Evolutionary conservation across 2,797 vertebrate genomes (phyloP), one percentile per base, ranked within the genome.

Genomic region (Leptatherina wallacei): DNA sequence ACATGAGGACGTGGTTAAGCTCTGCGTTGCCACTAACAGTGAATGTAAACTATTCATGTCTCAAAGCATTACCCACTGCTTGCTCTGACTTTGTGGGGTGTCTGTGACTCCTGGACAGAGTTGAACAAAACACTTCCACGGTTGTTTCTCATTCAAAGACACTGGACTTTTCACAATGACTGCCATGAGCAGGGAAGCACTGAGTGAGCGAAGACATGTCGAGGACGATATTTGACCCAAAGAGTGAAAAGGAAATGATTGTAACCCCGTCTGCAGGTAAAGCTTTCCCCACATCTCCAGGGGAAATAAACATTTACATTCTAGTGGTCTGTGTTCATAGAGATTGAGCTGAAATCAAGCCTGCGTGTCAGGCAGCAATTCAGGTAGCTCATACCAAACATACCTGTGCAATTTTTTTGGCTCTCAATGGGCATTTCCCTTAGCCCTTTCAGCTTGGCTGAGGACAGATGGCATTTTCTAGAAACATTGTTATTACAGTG

Each of bases 381-480:
- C 93, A 94, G 90, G 91, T 93, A 82, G 77, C 83, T 92, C 93
- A 95, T 94, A 90, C 93, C 92, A 71, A 44, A 78, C 92, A 94
- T 95, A 90, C 93, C 90, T 92, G 83, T 27, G 35, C 77, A 71
- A 86, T 90, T 92, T 77, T 71, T 65, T 38, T 22, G 63, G 61
- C 86, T 83, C 88, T 89, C 70, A 83, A 81, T 85, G 73, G 88
- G 75, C 86, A 91, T 91, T 90, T 90, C 90, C 83, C 76, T 75
- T 72, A 81, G 55, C 74, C 87, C 82, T 92, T 93, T 92, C 91
- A 93, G 91, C 81, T 71, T 18, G 61, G 64, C 81, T 80, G 60
- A 88, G 78, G 84, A 83, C 76, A 84, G 85, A 90, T 84, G 92
- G 91, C 83, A 85, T 91, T 93, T 92, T 91, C 87, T 75, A 27